Percentiles rank a stretch among this genome's conserved stretches.
phyloP scores from a whole-genome alignment of 1,140 invertebrate genomes.

The Brachionus sp. region DNA sequence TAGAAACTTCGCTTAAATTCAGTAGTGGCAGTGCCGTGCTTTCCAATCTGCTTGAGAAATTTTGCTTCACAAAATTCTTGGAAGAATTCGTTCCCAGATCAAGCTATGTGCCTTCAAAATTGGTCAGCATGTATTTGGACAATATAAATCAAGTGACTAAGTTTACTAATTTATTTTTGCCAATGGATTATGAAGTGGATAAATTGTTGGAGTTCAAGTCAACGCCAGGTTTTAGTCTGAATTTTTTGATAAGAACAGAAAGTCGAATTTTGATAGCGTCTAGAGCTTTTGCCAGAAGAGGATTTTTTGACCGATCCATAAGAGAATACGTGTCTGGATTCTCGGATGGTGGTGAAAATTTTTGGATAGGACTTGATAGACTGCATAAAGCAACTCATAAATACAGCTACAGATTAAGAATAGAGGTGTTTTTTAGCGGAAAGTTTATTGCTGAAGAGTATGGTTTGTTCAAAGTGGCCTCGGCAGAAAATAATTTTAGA shows the following conservation, averaged over 20 bases:
- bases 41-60: background rate
- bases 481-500: background rate
- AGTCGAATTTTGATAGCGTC: constrained; percentile 7
- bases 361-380: background rate
- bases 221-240: background rate
- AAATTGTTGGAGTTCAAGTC: background rate
- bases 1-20: constrained; percentile 16
- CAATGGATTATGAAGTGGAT: background rate
- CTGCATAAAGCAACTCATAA: background rate
- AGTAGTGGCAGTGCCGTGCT: background rate
- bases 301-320: constrained; percentile 16
- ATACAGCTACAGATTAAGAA: background rate
- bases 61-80: constrained; percentile 1
- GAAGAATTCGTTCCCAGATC: background rate
- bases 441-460: background rate
- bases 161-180: background rate
- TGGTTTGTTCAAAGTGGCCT: constrained; percentile 1
- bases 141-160: background rate
- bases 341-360: constrained; percentile 18
- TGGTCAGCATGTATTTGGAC: background rate
- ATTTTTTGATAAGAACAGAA: background rate
- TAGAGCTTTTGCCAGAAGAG: background rate
- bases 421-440: background rate
- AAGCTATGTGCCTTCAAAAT: background rate
- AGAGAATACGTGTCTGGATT: background rate